These are phyloP conservation scores for Cyanistes caeruleus DNA, from an alignment of 2,113 vertebrate species.

Conservation along the genomic window DNA sequence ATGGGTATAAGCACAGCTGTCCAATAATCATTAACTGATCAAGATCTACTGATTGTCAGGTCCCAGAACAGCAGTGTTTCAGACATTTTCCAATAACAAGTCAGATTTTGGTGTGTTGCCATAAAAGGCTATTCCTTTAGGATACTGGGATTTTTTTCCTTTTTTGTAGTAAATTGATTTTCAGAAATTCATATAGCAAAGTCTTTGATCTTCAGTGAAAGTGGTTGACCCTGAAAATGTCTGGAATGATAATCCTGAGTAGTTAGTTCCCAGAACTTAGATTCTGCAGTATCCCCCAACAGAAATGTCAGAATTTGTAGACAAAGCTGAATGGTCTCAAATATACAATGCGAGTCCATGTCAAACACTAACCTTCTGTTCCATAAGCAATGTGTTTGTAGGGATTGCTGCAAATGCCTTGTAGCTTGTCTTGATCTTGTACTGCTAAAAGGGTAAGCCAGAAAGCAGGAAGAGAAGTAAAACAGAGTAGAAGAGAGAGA, in stretches of 20 bases:
- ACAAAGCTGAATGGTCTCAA: neutral
- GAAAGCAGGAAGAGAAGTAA: conserved; percentile 64
- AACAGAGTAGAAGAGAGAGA: neutral
- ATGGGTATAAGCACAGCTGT: neutral
- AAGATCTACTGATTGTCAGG: neutral
- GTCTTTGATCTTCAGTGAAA: neutral
- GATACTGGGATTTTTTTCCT: neutral
- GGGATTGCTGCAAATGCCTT: conserved; percentile 96
- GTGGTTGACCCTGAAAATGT: neutral
- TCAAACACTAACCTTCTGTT: conserved; percentile 91
- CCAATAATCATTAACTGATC: neutral
- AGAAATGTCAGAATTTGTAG: neutral
- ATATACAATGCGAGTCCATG: neutral
- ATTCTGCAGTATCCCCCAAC: neutral
- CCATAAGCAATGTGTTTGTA: conserved; percentile 93
- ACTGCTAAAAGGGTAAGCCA: conserved; percentile 76
- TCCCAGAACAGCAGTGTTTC: neutral
- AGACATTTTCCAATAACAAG: neutral
- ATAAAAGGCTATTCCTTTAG: neutral
- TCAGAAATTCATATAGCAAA: neutral
- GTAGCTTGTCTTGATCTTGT: conserved; percentile 94
- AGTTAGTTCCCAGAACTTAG: neutral
- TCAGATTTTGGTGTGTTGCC: neutral
- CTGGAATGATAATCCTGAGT: neutral
- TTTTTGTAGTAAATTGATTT: neutral